Evolutionary conservation across 2,113 vertebrate species (phyloP).

Genomic region (Hemiscyllium ocellatum): DNA sequence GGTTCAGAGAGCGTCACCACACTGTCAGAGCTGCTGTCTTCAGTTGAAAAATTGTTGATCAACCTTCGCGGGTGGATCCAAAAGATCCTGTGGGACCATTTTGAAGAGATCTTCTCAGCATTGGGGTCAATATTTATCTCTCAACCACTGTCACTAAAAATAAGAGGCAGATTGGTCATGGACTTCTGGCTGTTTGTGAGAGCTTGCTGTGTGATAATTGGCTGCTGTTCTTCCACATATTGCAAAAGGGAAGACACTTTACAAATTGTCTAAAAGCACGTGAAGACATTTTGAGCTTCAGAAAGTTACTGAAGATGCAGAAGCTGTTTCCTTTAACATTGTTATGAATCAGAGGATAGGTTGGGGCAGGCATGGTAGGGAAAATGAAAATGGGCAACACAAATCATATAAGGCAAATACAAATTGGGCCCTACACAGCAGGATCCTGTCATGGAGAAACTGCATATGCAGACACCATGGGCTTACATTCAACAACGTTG

Average conservation of each 20-base stretch:
- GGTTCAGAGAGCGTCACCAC: neutral
- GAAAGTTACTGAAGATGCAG: neutral
- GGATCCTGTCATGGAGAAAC: neutral
- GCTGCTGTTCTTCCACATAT: neutral
- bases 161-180: neutral
- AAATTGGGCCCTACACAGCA: neutral
- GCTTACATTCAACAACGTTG: neutral
- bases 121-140: neutral
- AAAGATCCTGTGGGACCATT: neutral
- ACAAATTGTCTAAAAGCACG: neutral
- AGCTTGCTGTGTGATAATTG: neutral
- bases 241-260: neutral
- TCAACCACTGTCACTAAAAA: neutral
- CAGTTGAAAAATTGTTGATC: neutral
- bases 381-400: neutral
- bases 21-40: neutral
- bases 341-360: neutral
- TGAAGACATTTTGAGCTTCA: neutral
- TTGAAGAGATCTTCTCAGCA: neutral
- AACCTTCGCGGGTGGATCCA: neutral
- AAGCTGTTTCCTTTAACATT: neutral
- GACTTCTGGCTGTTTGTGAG: neutral
- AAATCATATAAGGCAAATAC: neutral
- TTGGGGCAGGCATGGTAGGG: neutral
- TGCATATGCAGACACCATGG: neutral